phyloP scores from a whole-genome alignment of 2,797 vertebrate species.

The Tapirus indicus region DNA sequence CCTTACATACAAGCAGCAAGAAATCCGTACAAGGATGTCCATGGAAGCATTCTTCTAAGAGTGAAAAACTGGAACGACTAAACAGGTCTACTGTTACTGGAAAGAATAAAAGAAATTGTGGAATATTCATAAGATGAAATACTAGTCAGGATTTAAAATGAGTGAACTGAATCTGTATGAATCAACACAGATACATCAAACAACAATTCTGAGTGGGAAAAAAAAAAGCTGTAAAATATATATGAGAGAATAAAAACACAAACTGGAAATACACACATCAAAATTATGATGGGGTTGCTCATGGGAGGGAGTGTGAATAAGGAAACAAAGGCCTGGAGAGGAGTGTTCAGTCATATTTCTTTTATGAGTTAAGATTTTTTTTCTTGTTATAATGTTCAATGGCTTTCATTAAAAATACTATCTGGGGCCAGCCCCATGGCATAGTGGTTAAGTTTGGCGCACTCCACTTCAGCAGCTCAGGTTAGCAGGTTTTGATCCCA shows the following conservation, averaged over 20 bases:
- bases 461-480: no score
- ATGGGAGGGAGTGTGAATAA: neutral
- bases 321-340: neutral
- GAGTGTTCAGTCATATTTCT: neutral
- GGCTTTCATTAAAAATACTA: neutral
- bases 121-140: neutral
- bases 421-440: neutral
- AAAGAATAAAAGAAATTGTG: conserved; percentile 12
- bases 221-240: neutral
- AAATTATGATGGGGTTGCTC: neutral
- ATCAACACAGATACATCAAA: neutral
- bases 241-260: neutral
- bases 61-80: neutral
- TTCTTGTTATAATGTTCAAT: neutral
- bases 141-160: conserved; percentile 3
- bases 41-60: neutral
- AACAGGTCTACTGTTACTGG: neutral
- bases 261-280: neutral
- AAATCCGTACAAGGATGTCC: neutral
- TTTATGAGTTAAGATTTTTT: neutral
- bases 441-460: no score
- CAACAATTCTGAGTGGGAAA: neutral
- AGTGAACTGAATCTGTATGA: neutral
- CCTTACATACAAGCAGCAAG: neutral
- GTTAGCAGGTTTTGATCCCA: no score